Percentiles rank a stretch among this genome's conserved stretches.
Conservation (phyloP, 2,797 vertebrate species). For the Gymnothorax reevesii region DNA sequence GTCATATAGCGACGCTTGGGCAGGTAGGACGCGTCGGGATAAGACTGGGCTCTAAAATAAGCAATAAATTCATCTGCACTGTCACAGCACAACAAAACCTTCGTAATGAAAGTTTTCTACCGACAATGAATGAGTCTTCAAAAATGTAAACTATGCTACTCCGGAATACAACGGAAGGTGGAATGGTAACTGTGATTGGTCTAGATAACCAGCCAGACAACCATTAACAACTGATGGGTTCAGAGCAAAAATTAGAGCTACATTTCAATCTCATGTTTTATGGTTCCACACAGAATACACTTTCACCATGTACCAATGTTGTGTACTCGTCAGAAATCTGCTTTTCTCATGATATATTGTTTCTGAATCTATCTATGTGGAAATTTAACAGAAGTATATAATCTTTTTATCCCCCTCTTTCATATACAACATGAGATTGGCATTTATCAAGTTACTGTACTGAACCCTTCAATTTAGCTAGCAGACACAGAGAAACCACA, state of each 20-base stretch:
- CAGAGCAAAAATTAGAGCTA: too few relatives aligned
- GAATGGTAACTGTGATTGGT: background rate
- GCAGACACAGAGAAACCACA: background rate
- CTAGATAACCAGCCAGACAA: background rate
- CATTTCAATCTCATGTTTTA: too few relatives aligned
- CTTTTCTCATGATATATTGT: too few relatives aligned
- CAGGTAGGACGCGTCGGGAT: too few relatives aligned
- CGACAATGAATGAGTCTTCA: background rate
- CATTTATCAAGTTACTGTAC: background rate
- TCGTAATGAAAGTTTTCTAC: background rate
- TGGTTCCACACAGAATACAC: too few relatives aligned
- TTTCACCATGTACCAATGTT: too few relatives aligned
- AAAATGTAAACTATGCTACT: background rate
- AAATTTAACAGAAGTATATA: background rate
- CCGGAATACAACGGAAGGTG: background rate
- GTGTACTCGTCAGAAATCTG: too few relatives aligned
- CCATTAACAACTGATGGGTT: too few relatives aligned
- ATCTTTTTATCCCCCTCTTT: background rate
- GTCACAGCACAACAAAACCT: background rate
- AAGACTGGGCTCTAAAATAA: background rate
- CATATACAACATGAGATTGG: background rate
- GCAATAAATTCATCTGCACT: background rate
- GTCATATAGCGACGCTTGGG: too few relatives aligned
- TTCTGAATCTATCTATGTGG: background rate
- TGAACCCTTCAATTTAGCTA: background rate